Evolutionary conservation across 2,113 vertebrate genomes (phyloP).

Genomic region (Phyllostomus hastatus): DNA sequence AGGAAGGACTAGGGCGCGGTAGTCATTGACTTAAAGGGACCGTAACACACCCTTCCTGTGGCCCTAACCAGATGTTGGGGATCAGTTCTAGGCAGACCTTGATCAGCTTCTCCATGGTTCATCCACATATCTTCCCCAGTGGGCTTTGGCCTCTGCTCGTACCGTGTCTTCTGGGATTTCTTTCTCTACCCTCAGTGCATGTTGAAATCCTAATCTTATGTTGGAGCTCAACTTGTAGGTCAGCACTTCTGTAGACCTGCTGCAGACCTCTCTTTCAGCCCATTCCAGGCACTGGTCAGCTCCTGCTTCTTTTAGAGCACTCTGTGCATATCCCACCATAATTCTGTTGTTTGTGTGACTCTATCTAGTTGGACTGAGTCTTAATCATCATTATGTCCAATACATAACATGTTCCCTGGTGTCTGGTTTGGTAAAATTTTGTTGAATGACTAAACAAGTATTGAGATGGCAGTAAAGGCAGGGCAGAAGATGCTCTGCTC

Average conservation of each 20-base stretch:
- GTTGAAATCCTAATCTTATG: background rate
- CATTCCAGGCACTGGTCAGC: background rate
- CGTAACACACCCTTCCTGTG: background rate
- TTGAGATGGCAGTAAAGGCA: background rate
- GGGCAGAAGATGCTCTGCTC: background rate
- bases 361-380: background rate
- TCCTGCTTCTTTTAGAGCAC: background rate
- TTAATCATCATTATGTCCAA: background rate
- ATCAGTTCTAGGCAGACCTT: background rate
- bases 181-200: background rate
- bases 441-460: background rate
- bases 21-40: background rate
- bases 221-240: background rate
- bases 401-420: background rate
- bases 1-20: background rate
- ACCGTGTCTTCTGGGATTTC: background rate
- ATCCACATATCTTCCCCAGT: background rate
- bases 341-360: background rate
- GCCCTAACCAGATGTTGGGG: background rate
- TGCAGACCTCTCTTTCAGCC: background rate
- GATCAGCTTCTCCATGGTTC: background rate
- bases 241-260: background rate
- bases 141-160: background rate
- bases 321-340: background rate
- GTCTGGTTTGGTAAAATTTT: background rate